Conservation (phyloP, 1,140 invertebrate genomes). For the Acyrthosiphon pisum region DNA sequence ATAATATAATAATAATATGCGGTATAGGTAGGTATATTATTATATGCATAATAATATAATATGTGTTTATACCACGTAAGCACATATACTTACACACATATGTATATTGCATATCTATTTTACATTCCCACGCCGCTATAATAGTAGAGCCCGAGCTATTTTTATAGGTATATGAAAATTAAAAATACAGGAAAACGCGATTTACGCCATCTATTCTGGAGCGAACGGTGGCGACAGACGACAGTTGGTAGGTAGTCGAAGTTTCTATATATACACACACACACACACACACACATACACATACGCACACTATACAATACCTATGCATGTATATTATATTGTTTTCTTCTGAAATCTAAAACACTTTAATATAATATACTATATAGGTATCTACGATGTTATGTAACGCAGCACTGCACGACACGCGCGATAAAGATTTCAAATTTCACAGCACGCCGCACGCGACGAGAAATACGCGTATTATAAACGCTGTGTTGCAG, state of each 20-base stretch:
- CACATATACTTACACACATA: background rate
- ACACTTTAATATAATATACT: background rate
- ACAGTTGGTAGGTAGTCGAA: background rate
- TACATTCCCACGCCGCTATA: background rate
- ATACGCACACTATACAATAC: no score
- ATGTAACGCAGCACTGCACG: background rate
- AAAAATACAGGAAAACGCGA: background rate
- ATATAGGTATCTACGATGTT: background rate
- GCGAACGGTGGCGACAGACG: background rate
- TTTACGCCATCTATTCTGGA: background rate
- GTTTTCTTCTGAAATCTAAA: background rate
- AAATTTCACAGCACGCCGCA: slow-evolving; percentile 4
- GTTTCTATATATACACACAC: background rate
- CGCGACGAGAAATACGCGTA: background rate
- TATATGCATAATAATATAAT: no score
- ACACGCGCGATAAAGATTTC: slow-evolving; percentile 7
- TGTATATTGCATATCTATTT: background rate
- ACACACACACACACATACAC: no score
- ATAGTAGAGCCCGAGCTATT: background rate
- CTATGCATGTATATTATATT: background rate
- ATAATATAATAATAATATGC: background rate
- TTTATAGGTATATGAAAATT: background rate
- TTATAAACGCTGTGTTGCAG: background rate
- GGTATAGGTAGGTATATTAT: no score
- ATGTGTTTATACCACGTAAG: background rate